phyloP scores from a whole-genome alignment of 2,888 invertebrate genomes.

The Epicampocera succincta region DNA sequence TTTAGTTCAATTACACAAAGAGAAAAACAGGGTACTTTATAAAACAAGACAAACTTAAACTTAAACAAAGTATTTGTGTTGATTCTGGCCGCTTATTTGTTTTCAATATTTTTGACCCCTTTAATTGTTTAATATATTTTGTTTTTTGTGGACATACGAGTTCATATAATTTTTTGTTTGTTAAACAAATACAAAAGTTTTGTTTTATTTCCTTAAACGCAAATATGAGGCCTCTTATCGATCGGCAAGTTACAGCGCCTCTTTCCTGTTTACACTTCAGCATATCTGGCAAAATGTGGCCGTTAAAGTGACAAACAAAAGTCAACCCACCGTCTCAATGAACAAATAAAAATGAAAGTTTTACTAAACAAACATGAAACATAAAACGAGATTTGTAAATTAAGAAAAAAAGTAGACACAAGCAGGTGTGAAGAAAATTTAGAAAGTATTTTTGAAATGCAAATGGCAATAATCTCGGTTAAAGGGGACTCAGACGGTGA shows the following conservation, averaged over 20 bases:
- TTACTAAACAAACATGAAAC: too few relatives aligned
- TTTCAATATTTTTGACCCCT: slow-evolving; percentile 43
- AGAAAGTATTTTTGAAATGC: too few relatives aligned
- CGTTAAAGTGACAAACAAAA: neutral
- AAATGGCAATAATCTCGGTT: too few relatives aligned
- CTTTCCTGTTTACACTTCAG: slow-evolving; percentile 50
- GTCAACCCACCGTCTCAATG: neutral
- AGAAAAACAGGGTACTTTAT: neutral
- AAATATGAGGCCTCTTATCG: slow-evolving; percentile 26
- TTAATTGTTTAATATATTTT: slow-evolving; percentile 9
- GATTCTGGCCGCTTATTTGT: slow-evolving; percentile 15
- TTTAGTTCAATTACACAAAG: neutral
- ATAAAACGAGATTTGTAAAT: neutral
- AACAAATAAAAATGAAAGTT: neutral
- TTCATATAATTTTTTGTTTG: neutral
- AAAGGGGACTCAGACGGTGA: too few relatives aligned
- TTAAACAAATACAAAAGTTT: slow-evolving; percentile 45
- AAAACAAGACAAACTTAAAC: slow-evolving; percentile 3
- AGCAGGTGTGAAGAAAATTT: too few relatives aligned
- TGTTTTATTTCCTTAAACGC: slow-evolving; percentile 45
- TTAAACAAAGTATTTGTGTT: neutral
- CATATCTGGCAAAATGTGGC: neutral
- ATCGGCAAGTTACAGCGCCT: slow-evolving; percentile 23
- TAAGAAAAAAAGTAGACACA: too few relatives aligned
- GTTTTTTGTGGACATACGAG: too few relatives aligned